These are phyloP conservation scores for Odontothrips loti DNA, from an alignment of 2,888 invertebrate genomes.

Conservation along the genomic window DNA sequence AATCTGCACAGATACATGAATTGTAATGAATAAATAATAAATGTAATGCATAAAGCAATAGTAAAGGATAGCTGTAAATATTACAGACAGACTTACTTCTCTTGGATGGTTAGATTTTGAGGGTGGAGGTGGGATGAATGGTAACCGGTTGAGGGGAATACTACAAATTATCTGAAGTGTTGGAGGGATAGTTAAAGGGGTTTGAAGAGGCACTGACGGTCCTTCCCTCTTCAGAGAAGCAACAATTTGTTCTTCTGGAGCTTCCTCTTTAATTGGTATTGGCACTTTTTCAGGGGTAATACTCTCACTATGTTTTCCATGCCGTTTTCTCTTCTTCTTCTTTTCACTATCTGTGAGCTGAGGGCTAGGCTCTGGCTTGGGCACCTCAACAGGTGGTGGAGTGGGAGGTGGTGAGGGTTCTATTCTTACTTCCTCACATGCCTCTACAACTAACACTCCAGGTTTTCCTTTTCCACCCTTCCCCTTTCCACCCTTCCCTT, in stretches of 20 bases:
- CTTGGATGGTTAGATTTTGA: background rate
- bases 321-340: constrained; percentile 9
- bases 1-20: background rate
- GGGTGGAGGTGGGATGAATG: constrained; percentile 37
- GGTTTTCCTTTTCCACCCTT: constrained; percentile 65
- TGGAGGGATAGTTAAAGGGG: constrained; percentile 39
- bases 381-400: constrained; percentile 34
- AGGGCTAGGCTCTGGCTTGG: constrained; percentile 28
- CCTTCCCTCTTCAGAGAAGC: constrained; percentile 4
- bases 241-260: background rate
- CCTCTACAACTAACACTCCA: constrained; percentile 67
- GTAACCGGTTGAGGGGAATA: constrained; percentile 48
- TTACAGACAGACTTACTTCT: background rate
- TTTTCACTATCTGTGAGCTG: constrained; percentile 11
- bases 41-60: background rate
- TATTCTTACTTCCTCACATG: constrained; percentile 50
- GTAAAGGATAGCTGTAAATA: background rate
- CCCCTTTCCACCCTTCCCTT: constrained; percentile 58
- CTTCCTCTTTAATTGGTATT: background rate
- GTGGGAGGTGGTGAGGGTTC: constrained; percentile 35
- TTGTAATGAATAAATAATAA: background rate
- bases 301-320: background rate
- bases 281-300: constrained; percentile 1
- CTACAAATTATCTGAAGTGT: constrained; percentile 44
- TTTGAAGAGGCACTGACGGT: background rate